Conservation (phyloP, 2,888 invertebrate species). For the Halictus quadricinctus region DNA sequence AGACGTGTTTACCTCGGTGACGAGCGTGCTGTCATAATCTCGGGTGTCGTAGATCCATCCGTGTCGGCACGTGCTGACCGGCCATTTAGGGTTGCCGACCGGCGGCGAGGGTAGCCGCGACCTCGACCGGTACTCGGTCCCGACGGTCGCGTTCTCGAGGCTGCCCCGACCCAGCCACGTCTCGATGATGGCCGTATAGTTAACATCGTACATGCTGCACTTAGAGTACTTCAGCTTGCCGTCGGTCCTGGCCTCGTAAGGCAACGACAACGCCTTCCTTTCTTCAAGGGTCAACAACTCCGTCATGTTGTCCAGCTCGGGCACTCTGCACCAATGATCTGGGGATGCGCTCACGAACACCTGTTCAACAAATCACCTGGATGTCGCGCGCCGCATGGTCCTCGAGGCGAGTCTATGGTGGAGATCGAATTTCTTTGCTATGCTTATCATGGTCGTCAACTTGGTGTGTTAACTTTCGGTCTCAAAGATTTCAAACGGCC, state of each 20-base stretch:
- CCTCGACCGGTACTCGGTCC: constrained; percentile 60
- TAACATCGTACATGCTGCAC: constrained; percentile 84
- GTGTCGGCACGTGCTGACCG: constrained; percentile 83
- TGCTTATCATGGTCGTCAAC: neutral
- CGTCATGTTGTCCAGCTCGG: constrained; percentile 83
- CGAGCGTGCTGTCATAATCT: constrained; percentile 86
- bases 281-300: constrained; percentile 83
- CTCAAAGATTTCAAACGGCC: no score
- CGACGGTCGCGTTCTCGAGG: constrained; percentile 45
- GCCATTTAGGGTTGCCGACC: constrained; percentile 80
- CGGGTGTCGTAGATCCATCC: constrained; percentile 87
- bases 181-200: constrained; percentile 81
- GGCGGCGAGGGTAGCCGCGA: constrained; percentile 74
- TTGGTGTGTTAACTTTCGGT: no score
- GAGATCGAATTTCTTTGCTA: neutral
- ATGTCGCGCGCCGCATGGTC: neutral
- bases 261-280: constrained; percentile 84
- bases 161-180: constrained; percentile 71
- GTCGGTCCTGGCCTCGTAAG: constrained; percentile 80
- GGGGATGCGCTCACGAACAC: constrained; percentile 89
- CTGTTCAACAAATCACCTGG: constrained; percentile 74
- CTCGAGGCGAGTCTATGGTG: neutral
- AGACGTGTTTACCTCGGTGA: constrained; percentile 85
- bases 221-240: constrained; percentile 82
- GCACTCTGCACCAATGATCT: constrained; percentile 87